Evolutionary conservation across 1,140 invertebrate genomes (phyloP).

Genomic region (Ostrea edulis): DNA sequence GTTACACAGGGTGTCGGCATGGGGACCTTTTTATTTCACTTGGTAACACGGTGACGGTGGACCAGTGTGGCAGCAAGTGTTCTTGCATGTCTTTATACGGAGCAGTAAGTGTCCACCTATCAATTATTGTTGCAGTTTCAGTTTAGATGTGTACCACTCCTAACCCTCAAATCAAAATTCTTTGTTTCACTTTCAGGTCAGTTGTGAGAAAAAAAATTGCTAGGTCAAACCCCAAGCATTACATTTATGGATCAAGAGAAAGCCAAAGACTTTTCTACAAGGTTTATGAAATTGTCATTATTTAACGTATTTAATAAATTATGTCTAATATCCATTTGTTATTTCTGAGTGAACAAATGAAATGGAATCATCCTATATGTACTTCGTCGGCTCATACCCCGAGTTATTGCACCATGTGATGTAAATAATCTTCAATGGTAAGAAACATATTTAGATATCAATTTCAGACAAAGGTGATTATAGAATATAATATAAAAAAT

Average conservation of each 20-base stretch:
- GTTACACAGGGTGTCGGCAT: slow-evolving; percentile 49
- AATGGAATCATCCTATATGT: background rate
- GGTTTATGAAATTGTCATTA: background rate
- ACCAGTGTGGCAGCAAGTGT: slow-evolving; percentile 53
- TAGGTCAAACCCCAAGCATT: background rate
- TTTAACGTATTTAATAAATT: slow-evolving; percentile 3
- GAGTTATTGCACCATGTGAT: too few relatives aligned
- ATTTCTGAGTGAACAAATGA: background rate
- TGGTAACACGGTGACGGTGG: slow-evolving; percentile 48
- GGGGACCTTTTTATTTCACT: slow-evolving; percentile 51
- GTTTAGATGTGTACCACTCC: background rate
- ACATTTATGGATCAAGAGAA: background rate
- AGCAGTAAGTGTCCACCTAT: slow-evolving; percentile 30
- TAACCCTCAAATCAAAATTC: background rate
- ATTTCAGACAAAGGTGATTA: too few relatives aligned
- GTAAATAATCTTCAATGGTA: too few relatives aligned
- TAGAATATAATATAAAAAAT: too few relatives aligned
- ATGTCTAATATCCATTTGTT: background rate
- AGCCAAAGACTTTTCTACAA: background rate
- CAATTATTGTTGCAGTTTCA: background rate
- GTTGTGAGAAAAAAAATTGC: slow-evolving; percentile 11
- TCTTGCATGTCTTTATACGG: slow-evolving; percentile 47
- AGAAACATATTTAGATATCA: too few relatives aligned
- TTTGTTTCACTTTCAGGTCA: background rate
- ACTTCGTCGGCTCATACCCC: too few relatives aligned